Evolutionary conservation across 2,113 vertebrate genomes (phyloP), one percentile per base, ranked within the genome.

Genomic region (Acrocephalus arundinaceus): DNA sequence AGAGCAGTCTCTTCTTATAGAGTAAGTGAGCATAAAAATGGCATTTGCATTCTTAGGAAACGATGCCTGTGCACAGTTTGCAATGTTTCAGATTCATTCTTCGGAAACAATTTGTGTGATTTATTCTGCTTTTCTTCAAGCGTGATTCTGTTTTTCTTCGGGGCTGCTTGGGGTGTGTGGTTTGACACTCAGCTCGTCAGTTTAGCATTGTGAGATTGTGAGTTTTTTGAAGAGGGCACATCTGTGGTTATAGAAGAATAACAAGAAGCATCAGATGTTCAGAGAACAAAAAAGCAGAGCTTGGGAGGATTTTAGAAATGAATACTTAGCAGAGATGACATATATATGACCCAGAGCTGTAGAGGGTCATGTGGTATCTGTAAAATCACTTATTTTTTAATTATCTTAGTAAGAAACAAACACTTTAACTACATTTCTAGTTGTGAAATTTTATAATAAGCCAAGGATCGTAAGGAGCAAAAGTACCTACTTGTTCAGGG

Each of bases 191-290:
- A 80, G 91, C 92, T 70, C 89, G 96, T 85, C 91, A 94, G 91
- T 89, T 96, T 88, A 87, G 87, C 71, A 37, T 76, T 96, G 95
- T 96, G 93, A 97, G 95, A 97, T 92, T 95, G 88, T 84, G 90
- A 95, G 82, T 83, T 97, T 97, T 96, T 97, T 97, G 94, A 97
- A 97, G 97, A 93, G 96, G 96, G 92, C 62, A 94, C 90, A 73
- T 94, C 91, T 97, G 95, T 97, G 92, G 89, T 94, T 96, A 93
- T 76, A 89, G 91, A 89, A 91, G 86, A 87, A 78, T 89, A 93
- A 87, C 74, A 97, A 96, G 91, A 94, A 62, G 51, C 87, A 94
- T 96, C 88, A 96, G 92, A 94, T 87, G 51, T 87, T 94, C 61
- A 52, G 48, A 43, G 76, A 58, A 93, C 76, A 94, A 89, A 94